Conservation (phyloP, 2,888 invertebrate genomes). For the Acanthoscelides obtectus region DNA sequence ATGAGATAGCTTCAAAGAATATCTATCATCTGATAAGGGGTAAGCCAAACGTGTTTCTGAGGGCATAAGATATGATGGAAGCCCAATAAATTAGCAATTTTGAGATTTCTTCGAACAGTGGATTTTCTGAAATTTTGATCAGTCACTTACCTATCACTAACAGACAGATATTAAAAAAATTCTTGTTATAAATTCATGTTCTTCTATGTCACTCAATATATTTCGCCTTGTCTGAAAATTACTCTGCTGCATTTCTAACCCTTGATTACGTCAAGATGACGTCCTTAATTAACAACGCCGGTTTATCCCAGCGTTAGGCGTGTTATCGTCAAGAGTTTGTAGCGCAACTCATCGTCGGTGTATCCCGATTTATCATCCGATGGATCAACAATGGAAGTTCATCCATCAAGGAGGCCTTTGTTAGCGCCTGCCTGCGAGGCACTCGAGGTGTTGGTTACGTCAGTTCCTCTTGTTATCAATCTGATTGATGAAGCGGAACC, state of each 20-base stretch:
- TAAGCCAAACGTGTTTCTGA: too few relatives aligned
- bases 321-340: not conserved
- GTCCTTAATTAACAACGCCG: not conserved
- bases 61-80: too few relatives aligned
- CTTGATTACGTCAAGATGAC: not conserved
- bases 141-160: too few relatives aligned
- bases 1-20: too few relatives aligned
- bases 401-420: slow-evolving; percentile 27
- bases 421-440: slow-evolving; percentile 18
- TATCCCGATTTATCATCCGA: slow-evolving; percentile 22
- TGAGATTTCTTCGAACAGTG: too few relatives aligned
- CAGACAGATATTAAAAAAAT: too few relatives aligned
- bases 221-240: too few relatives aligned
- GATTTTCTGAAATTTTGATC: too few relatives aligned
- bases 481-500: slow-evolving; percentile 32
- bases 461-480: slow-evolving; percentile 37
- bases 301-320: not conserved
- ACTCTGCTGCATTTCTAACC: not conserved
- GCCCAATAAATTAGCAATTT: too few relatives aligned
- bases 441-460: slow-evolving; percentile 33
- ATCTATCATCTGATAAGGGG: too few relatives aligned
- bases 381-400: slow-evolving; percentile 24
- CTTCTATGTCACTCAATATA: too few relatives aligned
- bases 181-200: too few relatives aligned
- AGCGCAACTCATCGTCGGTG: slow-evolving; percentile 6